Conservation (phyloP, 2,888 invertebrate species). For the Chydorus sphaericus region DNA sequence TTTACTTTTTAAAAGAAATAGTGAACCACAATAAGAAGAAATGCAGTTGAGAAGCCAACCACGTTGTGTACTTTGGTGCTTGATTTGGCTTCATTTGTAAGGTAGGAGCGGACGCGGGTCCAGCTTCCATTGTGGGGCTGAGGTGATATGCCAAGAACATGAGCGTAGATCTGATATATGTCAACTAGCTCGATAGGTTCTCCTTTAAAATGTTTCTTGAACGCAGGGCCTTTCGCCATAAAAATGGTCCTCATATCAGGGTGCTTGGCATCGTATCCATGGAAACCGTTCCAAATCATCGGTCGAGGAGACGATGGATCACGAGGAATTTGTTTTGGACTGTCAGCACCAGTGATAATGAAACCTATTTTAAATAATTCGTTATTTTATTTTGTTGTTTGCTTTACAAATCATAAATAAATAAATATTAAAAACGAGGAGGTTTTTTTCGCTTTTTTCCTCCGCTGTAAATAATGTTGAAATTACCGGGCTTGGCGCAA, state of each 20-base stretch:
- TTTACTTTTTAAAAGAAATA: too few relatives aligned
- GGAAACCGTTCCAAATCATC: conserved; percentile 19
- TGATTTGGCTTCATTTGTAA: conserved; percentile 23
- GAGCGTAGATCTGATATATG: conserved; percentile 33
- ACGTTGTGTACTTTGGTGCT: not conserved
- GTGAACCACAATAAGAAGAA: too few relatives aligned
- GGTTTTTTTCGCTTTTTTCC: not conserved
- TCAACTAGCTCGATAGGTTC: conserved; percentile 32
- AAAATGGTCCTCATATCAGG: conserved; percentile 26
- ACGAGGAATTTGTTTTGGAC: conserved; percentile 20
- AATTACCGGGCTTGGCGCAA: conserved; percentile 29
- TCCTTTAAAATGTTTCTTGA: conserved; percentile 26
- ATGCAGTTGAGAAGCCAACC: too few relatives aligned
- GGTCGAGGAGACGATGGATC: conserved; percentile 11
- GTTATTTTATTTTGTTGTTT: not conserved
- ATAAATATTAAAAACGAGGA: not conserved
- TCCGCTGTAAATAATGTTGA: not conserved
- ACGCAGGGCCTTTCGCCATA: conserved; percentile 27
- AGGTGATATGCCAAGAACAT: conserved; percentile 29
- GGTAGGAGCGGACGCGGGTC: conserved; percentile 21
- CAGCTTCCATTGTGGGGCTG: conserved; percentile 28
- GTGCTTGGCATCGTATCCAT: conserved; percentile 23
- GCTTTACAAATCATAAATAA: not conserved
- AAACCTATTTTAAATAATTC: conserved; percentile 14
- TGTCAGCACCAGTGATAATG: conserved; percentile 19